These are phyloP conservation scores for Notospermus geniculatus DNA, from an alignment of 1,140 invertebrate genomes.

Conservation along the genomic window DNA sequence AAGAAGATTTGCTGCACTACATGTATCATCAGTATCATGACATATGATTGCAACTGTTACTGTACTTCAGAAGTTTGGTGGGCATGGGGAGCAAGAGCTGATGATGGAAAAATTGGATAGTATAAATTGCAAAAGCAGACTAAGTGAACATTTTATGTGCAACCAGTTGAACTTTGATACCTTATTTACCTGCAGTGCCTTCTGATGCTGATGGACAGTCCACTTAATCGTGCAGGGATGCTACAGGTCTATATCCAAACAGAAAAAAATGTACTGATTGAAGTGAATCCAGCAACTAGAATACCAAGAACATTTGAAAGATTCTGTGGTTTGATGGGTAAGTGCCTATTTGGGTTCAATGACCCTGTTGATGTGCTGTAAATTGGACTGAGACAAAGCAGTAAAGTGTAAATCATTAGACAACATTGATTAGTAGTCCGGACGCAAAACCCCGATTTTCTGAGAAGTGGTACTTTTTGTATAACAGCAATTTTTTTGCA, in stretches of 20 bases:
- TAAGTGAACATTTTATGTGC: background rate
- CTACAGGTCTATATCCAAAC: slow-evolving; percentile 90
- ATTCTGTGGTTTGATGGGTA: slow-evolving; percentile 97
- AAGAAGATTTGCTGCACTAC: too few species aligned
- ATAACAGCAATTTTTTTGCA: too few species aligned
- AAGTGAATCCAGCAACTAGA: slow-evolving; percentile 97
- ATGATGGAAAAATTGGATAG: too few species aligned
- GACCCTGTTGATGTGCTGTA: too few species aligned
- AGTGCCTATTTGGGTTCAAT: slow-evolving; percentile 30
- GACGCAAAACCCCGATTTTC: too few species aligned
- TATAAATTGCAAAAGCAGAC: too few species aligned
- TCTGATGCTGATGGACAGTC: slow-evolving; percentile 94
- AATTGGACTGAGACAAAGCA: background rate
- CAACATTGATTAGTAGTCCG: background rate
- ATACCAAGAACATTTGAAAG: slow-evolving; percentile 97
- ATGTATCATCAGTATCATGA: too few species aligned
- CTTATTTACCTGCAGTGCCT: slow-evolving; percentile 68
- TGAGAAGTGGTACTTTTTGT: too few species aligned
- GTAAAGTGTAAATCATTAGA: background rate
- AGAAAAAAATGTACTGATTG: slow-evolving; percentile 94
- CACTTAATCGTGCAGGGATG: slow-evolving; percentile 82
- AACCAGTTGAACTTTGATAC: too few species aligned
- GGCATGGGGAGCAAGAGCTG: too few species aligned
- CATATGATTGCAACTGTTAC: too few species aligned
- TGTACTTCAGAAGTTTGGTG: too few species aligned